These are phyloP conservation scores for Proctacanthus coquilletti DNA, from an alignment of 1,140 invertebrate species.

Conservation along the genomic window DNA sequence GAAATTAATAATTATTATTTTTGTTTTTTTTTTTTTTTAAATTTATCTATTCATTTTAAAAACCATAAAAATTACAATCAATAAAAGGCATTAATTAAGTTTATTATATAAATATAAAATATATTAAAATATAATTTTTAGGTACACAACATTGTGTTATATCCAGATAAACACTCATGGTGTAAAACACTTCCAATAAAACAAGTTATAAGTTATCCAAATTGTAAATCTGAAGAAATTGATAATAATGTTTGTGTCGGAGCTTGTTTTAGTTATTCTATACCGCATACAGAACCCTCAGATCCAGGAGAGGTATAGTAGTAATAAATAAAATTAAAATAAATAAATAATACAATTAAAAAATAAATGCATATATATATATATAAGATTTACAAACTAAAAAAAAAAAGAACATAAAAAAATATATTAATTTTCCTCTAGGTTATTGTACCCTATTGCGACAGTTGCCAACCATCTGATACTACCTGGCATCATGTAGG, in stretches of 20 bases:
- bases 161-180: constrained; percentile 53
- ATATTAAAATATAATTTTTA: constrained; percentile 17
- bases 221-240: constrained; percentile 43
- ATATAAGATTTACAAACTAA: too few species aligned
- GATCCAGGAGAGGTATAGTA: constrained; percentile 39
- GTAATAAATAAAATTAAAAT: too few species aligned
- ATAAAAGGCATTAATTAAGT: too few species aligned
- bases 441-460: constrained; percentile 46
- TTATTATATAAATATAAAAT: background rate
- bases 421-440: background rate
- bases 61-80: too few species aligned
- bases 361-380: too few species aligned
- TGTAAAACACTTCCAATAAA: constrained; percentile 49
- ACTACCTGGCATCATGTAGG: constrained; percentile 47
- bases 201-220: constrained; percentile 43
- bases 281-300: constrained; percentile 46
- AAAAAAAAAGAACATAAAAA: too few species aligned
- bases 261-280: constrained; percentile 51
- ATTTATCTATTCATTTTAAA: too few species aligned
- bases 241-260: constrained; percentile 54
- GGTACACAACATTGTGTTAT: constrained; percentile 52
- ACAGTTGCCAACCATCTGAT: constrained; percentile 46
- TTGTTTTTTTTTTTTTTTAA: too few species aligned
- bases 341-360: too few species aligned
- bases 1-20: too few species aligned